Base-by-base conservation (phyloP, 2,113 vertebrate species). In the Cyphomyrus discorhynchus region DNA sequence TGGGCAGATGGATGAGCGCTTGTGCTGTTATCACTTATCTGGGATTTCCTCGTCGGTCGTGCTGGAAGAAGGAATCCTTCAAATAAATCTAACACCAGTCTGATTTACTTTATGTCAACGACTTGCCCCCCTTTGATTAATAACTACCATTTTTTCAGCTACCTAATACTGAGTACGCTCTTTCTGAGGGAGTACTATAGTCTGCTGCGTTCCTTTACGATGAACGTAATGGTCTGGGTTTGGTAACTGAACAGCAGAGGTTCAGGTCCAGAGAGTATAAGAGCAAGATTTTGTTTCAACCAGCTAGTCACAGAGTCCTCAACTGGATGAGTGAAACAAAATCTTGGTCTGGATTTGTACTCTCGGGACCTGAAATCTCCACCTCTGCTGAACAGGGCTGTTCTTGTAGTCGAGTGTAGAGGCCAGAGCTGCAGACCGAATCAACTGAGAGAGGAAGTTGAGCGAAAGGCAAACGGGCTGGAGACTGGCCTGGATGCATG, bases 401-500 rank as follows among this genome's bases (percentile, higher is more conserved):
- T 19, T 17, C 35, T 19, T 80, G 35, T 80, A 80, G 74, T 42
- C 15, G 13, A 42, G 31, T 80, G 35, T 27, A 86, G 24, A 19
- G 35, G 35, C 8, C 50, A 89, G 50, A 15, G 21, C 62, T 83
- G 84, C 27, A 89, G 87, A 91, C 39, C 86, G 88, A 89, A 90
- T 90, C 88, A 86, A 17, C 88, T 70, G 62, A 70, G 27, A 1
- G 3, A 70, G 10, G 62, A 70, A 70, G 8, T 11, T 31, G 62
- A 70, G n/a, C 3, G 9, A 13, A 70, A 70, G 62, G 3, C 62
- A 11, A 31, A 13, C 2, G 62, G 24, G 58, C 58, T 27, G 8
- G 58, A 27, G 58, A 27, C 8, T 66, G 58, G n/a, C n/a, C n/a
- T 66, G 62, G n/a, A 31, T 31, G 9, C 62, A 0, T 70, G 56